These are phyloP conservation scores for Pantala flavescens DNA, from an alignment of 1,140 invertebrate species.

Conservation along the genomic window DNA sequence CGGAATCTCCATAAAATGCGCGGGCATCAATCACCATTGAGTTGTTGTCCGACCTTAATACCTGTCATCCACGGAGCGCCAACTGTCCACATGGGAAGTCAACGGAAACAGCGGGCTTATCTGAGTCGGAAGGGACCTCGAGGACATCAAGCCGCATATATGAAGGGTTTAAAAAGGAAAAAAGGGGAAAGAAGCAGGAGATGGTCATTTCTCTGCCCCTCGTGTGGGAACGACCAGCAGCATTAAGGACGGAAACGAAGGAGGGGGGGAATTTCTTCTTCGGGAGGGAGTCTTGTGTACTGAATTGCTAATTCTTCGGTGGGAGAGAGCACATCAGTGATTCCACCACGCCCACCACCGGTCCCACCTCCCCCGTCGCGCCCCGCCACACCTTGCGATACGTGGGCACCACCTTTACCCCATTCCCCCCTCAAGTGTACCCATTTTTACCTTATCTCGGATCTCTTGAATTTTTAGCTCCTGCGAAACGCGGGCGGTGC, in stretches of 20 bases:
- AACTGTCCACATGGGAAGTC: neutral
- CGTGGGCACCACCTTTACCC: neutral
- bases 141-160: neutral
- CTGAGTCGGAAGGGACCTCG: neutral
- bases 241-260: neutral
- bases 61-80: neutral
- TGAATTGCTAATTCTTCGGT: neutral
- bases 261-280: neutral
- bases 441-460: too few species aligned
- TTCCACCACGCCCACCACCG: neutral
- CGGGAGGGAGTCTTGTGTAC: neutral
- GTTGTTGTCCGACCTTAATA: neutral
- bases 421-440: too few species aligned
- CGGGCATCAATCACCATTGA: neutral
- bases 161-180: neutral
- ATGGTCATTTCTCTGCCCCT: neutral
- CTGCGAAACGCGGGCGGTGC: too few species aligned
- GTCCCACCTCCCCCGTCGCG: neutral
- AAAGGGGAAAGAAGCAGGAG: neutral
- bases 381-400: neutral
- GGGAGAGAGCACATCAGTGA: neutral
- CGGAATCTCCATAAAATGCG: neutral
- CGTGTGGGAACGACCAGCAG: neutral
- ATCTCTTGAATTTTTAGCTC: too few species aligned
- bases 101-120: constrained; percentile 3